Evolutionary conservation across 2,797 vertebrate genomes (phyloP), one percentile per base, ranked within the genome.

Genomic region (Cuniculus paca): DNA sequence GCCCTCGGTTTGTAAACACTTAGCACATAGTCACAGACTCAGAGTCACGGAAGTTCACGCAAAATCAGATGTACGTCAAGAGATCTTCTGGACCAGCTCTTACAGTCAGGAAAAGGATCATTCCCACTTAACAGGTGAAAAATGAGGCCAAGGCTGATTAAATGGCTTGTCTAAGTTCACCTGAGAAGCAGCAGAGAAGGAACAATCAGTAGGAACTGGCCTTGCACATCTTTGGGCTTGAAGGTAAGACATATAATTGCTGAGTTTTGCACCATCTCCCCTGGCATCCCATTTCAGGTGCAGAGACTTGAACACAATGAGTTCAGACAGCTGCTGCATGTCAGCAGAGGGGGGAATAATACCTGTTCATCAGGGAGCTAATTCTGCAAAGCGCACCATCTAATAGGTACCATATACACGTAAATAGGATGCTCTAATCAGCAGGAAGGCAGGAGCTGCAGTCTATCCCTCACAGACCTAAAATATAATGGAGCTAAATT

Each of bases 351-450:
- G 88, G 63, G 42, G 91, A 90, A 92, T 91, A 94, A 95, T 94
- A 91, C 92, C 94, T 94, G 92, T 93, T 96, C 89, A 95, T 95
- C 88, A 85, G 97, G 96, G 94, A 97, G 91, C 94, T 90, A 90
- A 97, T 94, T 96, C 97, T 91, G 96, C 96, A 96, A 90, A 91
- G 91, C 20, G 2, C 84, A 85, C 77, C 68, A 3, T 82, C 95
- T 97, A 95, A 97, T 91, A 68, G 91, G 95, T 54, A 74, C 93
- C 26, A 3, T 90, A 58, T 12, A 88, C 92, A 94, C 4, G 11
- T 85, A 97, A 95, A 94, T 77, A 96, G 89, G 91, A 97, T 95
- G 94, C 91, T 90, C 87, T 95, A 89, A 96, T 95, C 96, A 96
- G 92, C 39, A 0, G 85, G 77, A 94, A 91, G 61, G 87, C 89